Base-by-base conservation (phyloP, 1,140 invertebrate genomes). In the Bombus sibiricus region DNA sequence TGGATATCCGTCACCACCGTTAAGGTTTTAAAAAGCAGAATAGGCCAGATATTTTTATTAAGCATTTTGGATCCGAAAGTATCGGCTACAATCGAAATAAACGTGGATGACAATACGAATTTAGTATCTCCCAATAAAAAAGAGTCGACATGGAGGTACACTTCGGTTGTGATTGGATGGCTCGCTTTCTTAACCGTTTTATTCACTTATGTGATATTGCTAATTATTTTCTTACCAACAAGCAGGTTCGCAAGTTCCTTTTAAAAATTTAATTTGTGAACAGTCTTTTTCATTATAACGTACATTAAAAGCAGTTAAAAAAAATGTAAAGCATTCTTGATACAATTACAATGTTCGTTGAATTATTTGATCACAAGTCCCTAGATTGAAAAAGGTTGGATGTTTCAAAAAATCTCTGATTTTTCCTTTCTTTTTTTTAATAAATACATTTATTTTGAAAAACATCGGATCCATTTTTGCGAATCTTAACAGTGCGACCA, bases 371-470 rank as follows among this genome's bases (percentile, higher is more conserved):
- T 47, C 22, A 32, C n/a, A n/a, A 78, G 22, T 32, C 5, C 68
- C 9, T 80, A 22, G 22, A 28, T 34, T 69, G 25, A 25, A 32
- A 32, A 53, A 15, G 57, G 47, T 47, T 18, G 57, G 41, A 28
- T 37, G 62, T 62, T 86, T 41, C 2, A 39, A 77, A 34, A 62
- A 57, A 47, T 9, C 34, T 25, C 32, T 57, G 4, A 71, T 71
- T 39, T 12, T 71, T 64, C 4, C 5, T 64, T 39, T 28, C 25
- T 72, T 1, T n/a, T 75, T 86, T 87, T 64, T 89, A 89, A 92
- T 90, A 92, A 91, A 92, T 92, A 92, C 87, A 88, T 92, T 92
- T 92, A 92, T 91, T 90, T 87, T 89, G 75, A 71, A 92, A 92
- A 90, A 93, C 90, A 73, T 83, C 39, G 69, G 34, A 47, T 89